Conservation (phyloP, 2,797 vertebrate genomes). For the Peromyscus melanophrys region DNA sequence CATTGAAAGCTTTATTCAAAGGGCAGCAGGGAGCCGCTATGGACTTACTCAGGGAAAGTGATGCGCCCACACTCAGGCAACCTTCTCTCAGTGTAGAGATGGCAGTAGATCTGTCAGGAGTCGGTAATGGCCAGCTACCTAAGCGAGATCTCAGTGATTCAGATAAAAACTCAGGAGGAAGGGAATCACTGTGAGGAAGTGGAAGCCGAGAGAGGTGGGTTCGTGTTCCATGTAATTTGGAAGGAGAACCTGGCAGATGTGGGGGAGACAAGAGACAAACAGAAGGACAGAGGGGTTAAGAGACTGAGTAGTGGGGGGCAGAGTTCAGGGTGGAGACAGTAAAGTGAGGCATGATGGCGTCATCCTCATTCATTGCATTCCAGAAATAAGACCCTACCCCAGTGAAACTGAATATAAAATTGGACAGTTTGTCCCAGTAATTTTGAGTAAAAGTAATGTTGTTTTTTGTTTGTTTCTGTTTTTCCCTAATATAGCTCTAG, state of each 20-base stretch:
- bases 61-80: constrained; percentile 7
- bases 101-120: not conserved
- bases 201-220: not conserved
- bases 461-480: constrained; percentile 45
- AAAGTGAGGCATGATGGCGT: not conserved
- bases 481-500: not conserved
- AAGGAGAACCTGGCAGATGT: not conserved
- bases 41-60: not conserved
- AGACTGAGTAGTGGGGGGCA: not conserved
- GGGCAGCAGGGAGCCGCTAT: not conserved
- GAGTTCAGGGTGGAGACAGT: not conserved
- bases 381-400: not conserved
- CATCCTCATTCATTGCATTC: no score
- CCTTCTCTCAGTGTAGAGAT: not conserved
- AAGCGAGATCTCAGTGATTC: not conserved
- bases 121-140: not conserved
- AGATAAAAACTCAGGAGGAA: not conserved
- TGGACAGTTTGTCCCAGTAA: not conserved
- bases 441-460: not conserved
- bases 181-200: not conserved
- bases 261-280: not conserved
- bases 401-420: not conserved
- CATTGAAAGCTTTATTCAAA: not conserved
- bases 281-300: not conserved
- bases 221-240: not conserved